Evolutionary conservation across 1,140 invertebrate species (phyloP), one percentile per base, ranked within the genome.

Genomic region (Pteromalus puparum): DNA sequence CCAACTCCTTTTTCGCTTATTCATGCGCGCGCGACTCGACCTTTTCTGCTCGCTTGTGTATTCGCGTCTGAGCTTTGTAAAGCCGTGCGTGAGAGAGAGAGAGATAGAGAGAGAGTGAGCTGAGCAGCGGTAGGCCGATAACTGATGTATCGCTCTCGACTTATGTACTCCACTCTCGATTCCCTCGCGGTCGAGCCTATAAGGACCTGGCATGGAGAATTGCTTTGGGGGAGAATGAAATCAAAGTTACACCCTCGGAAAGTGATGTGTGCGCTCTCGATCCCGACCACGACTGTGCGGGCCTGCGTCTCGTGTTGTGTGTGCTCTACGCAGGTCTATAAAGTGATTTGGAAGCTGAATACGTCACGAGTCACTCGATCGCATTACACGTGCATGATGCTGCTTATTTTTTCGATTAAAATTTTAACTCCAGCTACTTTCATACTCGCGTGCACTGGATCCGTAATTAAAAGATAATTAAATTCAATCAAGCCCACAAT

Each of bases 161-260:
- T 15, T 5, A 21, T 21, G 18, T 21, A 53, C 48, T 53, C 18
- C 5, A 53, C 67, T 18, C 38, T 28, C 26, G 24, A 53, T 9
- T 81, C 42, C 79, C 79, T 30, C 42, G 79, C 28, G 42, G 26
- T 53, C 42, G 67, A 68, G 48, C 67, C 77, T 68, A 79, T 79
- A 61, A 77, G 12, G 48, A 53, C 5, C 13, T 53, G 48, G 48
- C 0, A 53, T 53, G 48, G 48, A 53, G 48, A 53, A 82, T 82
- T 34, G 61, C 80, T 72, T 82, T 26, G 21, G 10, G 81, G 81
- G 72, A 67, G 53, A 73, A 82, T 48, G 74, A 72, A 75, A 82
- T 82, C 48, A 82, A 82, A 82, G 81, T 82, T 82, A 28, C 38
- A 46, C 46, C 28, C 34, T 53, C 48, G 48, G 48, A 53, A 34